These are phyloP conservation scores for Coelopa frigida DNA, from an alignment of 1,140 invertebrate species.

Conservation along the genomic window DNA sequence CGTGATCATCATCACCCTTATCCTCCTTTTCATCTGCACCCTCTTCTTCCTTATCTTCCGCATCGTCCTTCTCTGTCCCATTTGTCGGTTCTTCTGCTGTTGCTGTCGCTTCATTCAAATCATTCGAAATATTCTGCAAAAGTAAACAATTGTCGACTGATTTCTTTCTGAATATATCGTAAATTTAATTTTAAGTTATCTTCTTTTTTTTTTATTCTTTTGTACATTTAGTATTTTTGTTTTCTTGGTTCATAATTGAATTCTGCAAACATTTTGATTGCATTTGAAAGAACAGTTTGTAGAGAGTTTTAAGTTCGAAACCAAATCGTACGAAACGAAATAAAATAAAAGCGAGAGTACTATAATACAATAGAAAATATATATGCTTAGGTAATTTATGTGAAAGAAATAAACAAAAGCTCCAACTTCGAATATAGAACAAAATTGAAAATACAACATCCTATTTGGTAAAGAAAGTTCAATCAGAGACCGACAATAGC, in stretches of 20 bases:
- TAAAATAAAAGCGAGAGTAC: conserved; percentile 3
- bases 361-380: no score
- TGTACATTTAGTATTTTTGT: background rate
- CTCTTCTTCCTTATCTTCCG: conserved; percentile 11
- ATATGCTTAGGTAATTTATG: background rate
- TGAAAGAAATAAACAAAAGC: no score
- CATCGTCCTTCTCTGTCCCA: conserved; percentile 12
- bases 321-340: no score
- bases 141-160: conserved; percentile 47
- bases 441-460: no score
- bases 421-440: no score
- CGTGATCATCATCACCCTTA: conserved; percentile 5
- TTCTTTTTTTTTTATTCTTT: conserved; percentile 9
- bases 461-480: conserved; percentile 16
- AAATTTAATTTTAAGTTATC: conserved; percentile 7
- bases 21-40: background rate
- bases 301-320: no score
- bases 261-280: conserved; percentile 5
- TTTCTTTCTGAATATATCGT: conserved; percentile 30
- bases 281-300: no score
- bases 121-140: conserved; percentile 40
- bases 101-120: conserved; percentile 16
- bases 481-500: conserved; percentile 37
- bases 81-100: conserved; percentile 16
- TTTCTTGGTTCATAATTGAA: conserved; percentile 3